These are phyloP conservation scores for Dicerorhinus sumatrensis DNA, from an alignment of 2,113 vertebrate species.

Conservation along the genomic window DNA sequence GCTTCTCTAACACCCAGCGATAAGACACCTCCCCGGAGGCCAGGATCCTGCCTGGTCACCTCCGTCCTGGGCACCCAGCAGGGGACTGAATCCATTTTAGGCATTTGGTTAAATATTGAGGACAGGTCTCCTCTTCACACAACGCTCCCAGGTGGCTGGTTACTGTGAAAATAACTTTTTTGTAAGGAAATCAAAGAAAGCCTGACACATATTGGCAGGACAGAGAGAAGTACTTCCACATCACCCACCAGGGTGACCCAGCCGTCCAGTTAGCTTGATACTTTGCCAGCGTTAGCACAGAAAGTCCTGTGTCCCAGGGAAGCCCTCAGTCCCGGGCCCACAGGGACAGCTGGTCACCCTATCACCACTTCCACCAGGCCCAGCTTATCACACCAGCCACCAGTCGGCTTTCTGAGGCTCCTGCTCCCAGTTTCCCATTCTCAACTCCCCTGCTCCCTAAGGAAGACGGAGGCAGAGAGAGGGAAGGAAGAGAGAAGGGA, in stretches of 20 bases:
- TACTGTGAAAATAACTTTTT: neutral
- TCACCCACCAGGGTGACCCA: neutral
- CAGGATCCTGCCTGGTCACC: neutral
- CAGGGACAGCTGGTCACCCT: neutral
- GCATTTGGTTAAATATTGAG: neutral
- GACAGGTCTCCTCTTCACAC: neutral
- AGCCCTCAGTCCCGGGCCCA: too few relatives aligned
- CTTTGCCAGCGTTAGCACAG: neutral
- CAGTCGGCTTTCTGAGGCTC: neutral
- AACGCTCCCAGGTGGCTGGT: neutral
- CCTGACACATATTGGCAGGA: neutral
- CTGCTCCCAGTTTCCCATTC: neutral
- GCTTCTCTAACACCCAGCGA: neutral
- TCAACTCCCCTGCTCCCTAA: neutral
- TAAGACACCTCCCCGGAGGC: neutral
- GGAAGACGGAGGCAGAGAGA: neutral
- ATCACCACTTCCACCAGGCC: neutral
- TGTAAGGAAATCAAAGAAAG: neutral
- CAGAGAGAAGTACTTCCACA: neutral
- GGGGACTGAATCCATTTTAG: neutral
- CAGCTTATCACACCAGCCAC: neutral
- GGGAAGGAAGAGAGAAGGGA: too few relatives aligned
- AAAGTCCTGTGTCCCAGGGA: neutral
- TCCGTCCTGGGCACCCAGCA: neutral
- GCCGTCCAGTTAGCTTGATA: neutral